These are phyloP conservation scores for Nomia melanderi DNA, from an alignment of 1,140 invertebrate genomes.

Conservation along the genomic window DNA sequence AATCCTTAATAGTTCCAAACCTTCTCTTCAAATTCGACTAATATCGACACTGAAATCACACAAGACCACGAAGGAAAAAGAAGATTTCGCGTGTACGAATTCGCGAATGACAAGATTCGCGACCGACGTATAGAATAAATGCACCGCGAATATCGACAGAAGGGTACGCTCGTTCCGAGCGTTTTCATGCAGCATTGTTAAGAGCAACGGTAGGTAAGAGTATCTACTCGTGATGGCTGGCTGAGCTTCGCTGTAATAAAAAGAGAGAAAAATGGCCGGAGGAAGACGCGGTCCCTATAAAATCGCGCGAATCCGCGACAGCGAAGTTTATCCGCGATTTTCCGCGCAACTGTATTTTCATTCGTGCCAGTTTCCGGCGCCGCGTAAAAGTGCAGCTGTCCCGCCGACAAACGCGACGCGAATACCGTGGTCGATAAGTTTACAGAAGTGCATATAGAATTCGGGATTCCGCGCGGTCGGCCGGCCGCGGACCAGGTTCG, in stretches of 20 bases:
- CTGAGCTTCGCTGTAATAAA: neutral
- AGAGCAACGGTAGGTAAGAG: neutral
- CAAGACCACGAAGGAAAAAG: too few relatives aligned
- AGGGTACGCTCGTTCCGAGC: too few relatives aligned
- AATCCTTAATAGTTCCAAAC: too few relatives aligned
- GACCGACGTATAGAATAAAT: too few relatives aligned
- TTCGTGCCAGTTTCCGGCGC: neutral
- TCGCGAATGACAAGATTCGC: too few relatives aligned
- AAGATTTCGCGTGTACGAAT: too few relatives aligned
- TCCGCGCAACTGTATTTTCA: constrained; percentile 8
- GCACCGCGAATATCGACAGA: too few relatives aligned
- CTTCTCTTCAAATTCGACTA: too few relatives aligned
- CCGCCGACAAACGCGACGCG: neutral
- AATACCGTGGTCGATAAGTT: neutral
- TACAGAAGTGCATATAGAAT: constrained; percentile 21
- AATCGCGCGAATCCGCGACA: neutral
- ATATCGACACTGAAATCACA: too few relatives aligned
- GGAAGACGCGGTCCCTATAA: neutral
- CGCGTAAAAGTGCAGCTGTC: constrained; percentile 9
- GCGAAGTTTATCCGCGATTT: constrained; percentile 21
- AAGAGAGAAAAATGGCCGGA: neutral
- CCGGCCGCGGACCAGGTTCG: neutral
- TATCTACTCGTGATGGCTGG: neutral
- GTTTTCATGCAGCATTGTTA: neutral
- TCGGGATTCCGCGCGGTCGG: neutral